Conservation (phyloP, 2,888 invertebrate genomes). For the Drosophila mettleri region DNA sequence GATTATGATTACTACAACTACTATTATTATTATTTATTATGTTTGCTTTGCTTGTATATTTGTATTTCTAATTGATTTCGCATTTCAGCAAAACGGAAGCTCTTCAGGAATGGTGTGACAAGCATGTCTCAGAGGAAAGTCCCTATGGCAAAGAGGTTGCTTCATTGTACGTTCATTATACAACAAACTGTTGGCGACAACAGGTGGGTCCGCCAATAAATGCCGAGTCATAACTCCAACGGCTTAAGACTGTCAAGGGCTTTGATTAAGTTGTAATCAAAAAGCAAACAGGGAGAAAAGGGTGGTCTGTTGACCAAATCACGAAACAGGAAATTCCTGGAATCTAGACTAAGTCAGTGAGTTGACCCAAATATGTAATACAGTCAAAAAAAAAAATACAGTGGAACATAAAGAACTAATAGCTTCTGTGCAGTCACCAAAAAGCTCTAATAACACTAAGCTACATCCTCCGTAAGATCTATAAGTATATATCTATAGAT, state of each 20-base stretch:
- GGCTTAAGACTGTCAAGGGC: slow-evolving; percentile 1
- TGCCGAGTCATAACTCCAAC: slow-evolving; percentile 1
- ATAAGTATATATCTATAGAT: too few relatives aligned
- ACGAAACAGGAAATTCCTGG: neutral
- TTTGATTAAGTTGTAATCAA: neutral
- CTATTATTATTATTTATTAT: slow-evolving; percentile 15
- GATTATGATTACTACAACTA: neutral
- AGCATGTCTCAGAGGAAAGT: neutral
- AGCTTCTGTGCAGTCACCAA: too few relatives aligned
- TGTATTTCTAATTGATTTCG: slow-evolving; percentile 56
- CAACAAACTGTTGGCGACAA: slow-evolving; percentile 10
- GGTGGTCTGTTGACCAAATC: neutral
- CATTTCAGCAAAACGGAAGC: slow-evolving; percentile 49
- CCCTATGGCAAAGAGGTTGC: neutral
- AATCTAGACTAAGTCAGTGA: neutral
- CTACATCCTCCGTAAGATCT: too few relatives aligned
- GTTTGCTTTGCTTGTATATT: slow-evolving; percentile 26
- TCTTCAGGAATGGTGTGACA: slow-evolving; percentile 18
- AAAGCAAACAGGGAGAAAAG: neutral
- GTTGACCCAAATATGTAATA: neutral
- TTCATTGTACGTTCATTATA: slow-evolving; percentile 1
- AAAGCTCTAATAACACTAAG: too few relatives aligned
- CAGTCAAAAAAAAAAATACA: too few relatives aligned
- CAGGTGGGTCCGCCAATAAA: slow-evolving; percentile 31
- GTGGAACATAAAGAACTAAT: too few relatives aligned